phyloP scores from a whole-genome alignment of 2,113 vertebrate species.

The Corythoichthys intestinalis region DNA sequence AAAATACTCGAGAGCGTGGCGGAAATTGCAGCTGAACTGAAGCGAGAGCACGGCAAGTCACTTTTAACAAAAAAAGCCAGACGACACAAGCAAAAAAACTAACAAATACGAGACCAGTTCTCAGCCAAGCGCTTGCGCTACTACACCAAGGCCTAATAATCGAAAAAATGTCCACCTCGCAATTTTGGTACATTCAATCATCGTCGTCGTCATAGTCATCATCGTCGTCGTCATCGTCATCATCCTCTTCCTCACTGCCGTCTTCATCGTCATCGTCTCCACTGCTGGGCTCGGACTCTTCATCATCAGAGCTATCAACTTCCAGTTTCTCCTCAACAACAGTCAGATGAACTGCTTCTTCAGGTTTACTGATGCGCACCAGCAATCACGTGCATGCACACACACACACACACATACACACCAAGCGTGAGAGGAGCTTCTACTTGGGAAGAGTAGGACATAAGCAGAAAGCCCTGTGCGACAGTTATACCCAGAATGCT shows the following conservation, averaged over 20 bases:
- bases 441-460: slow-evolving; percentile 2
- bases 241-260: neutral
- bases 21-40: neutral
- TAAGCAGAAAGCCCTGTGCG: neutral
- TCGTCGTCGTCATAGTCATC: slow-evolving; percentile 4
- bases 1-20: neutral
- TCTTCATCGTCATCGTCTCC: slow-evolving; percentile 38
- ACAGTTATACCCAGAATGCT: slow-evolving; percentile 29
- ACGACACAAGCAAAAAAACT: neutral
- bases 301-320: slow-evolving; percentile 39
- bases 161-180: neutral
- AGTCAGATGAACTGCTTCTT: slow-evolving; percentile 45
- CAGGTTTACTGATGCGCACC: slow-evolving; percentile 28
- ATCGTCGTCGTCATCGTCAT: slow-evolving; percentile 3
- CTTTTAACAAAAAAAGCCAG: neutral
- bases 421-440: slow-evolving; percentile 19
- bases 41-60: neutral
- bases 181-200: slow-evolving; percentile 8
- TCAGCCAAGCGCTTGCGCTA: neutral
- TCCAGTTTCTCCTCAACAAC: slow-evolving; percentile 10
- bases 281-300: slow-evolving; percentile 43
- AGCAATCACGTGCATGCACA: neutral
- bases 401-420: slow-evolving; percentile 3
- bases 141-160: neutral
- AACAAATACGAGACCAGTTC: neutral